Base-by-base conservation (phyloP, 2,113 vertebrate genomes). In the Lota lota region DNA sequence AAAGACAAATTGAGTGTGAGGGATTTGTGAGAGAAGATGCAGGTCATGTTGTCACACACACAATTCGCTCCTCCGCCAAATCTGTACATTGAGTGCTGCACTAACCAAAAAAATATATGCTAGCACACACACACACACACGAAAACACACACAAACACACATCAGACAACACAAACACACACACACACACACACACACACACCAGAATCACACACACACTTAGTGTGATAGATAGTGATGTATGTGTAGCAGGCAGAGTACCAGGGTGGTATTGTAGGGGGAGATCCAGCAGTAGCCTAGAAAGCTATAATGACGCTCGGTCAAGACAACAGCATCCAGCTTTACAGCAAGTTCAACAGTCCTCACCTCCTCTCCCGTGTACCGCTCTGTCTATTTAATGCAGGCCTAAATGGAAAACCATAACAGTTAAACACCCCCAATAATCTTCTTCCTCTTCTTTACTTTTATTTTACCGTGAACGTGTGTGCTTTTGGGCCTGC, bases 371-470 rank as follows among this genome's bases (percentile, higher is more conserved):
- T 47, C 10, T 68, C 53, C 53, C 53, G 16, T 82, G 81, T 79
- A 86, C 78, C 64, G 75, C 77, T 65, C 59, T 66, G 50, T 69
- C 58, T 79, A 81, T 79, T 88, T 86, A 75, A 81, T 75, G 79
- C 77, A 75, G 79, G 85, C 85, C 28, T 80, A 83, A 79, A 73
- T 77, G 82, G 69, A 75, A 84, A 84, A 71, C 79, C 60, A 36
- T 78, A 70, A 75, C 62, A 65, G 80, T 87, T 87, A 80, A 85
- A 88, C 62, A 59, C 72, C 65, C 64, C 74, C 74, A 69, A 81
- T 83, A 70, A 66, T 84, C 70, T 18, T 83, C 8, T 47, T 47
- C 10, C 8, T 47, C 7, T 47, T 47, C 40, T 47, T 47, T 47
- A 47, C 40, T 47, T 59, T 77, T 60, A 8, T 60, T 60, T 60